Evolutionary conservation across 2,113 vertebrate species (phyloP), one percentile per base, ranked within the genome.

Genomic region (Eonycteris spelaea): DNA sequence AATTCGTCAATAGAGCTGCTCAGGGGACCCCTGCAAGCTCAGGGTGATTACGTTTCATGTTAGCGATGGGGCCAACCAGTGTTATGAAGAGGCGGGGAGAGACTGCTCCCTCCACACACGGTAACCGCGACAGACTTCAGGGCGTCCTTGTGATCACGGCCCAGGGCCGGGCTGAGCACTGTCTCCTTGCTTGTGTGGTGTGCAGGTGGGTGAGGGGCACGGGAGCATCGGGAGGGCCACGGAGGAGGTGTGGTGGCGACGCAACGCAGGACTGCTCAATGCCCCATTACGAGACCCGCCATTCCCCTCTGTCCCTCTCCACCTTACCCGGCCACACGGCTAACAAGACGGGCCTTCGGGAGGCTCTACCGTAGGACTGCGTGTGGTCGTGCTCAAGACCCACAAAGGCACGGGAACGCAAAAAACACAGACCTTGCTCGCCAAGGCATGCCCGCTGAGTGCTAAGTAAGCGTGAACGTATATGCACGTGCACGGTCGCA

Each of bases 1-100:
- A 93, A 98, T 97, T 93, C 96, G 95, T 89, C 96, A 94, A 87
- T 93, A 84, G 96, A 91, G 40, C 70, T 91, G 79, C 93, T 91
- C 51, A 0, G 55, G 91, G 95, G 95, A 90, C 93, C 70, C 74
- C 94, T 3, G 26, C 71, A 65, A 91, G 93, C 87, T 84, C 75
- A 0, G 43, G 40, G 95, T 95, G 95, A 97, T 98, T 97, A 97
- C 96, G 95, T 93, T 91, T 91, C 86, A 71, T 87, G 75, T 55
- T 51, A 67, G 93, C 92, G 88, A 1, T 75, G 85, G 84, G 94
- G 71, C 85, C 55, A 79, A 18, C 33, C 85, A 45, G 70, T 22
- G 79, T 75, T 61, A 0, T 87, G 48, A 51, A 91, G 59, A 90
- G 43, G 57, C 63, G 30, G 65, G 30, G 28, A 57, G n/a, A 63